phyloP scores from a whole-genome alignment of 2,888 invertebrate species.

The Scrobipalpa costella region DNA sequence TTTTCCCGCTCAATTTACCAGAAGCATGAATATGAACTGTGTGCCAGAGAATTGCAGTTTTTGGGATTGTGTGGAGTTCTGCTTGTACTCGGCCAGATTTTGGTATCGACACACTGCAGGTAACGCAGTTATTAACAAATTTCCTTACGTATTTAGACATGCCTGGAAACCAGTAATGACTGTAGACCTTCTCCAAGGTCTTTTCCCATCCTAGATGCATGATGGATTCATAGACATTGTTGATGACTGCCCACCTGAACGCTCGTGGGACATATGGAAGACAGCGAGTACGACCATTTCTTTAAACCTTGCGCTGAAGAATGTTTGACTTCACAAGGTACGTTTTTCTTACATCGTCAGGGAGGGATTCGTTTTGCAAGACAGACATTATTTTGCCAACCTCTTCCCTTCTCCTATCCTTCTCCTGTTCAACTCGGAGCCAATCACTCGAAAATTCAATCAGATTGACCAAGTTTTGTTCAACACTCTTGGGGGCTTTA shows the following conservation, averaged over 20 bases:
- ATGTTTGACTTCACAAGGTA: slow-evolving; percentile 27
- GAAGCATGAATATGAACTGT: slow-evolving; percentile 45
- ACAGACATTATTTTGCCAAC: neutral
- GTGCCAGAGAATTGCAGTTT: slow-evolving; percentile 39
- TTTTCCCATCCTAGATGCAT: too few species aligned
- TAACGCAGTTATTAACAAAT: slow-evolving; percentile 42
- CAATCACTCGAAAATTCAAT: neutral
- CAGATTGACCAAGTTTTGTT: neutral
- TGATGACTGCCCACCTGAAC: slow-evolving; percentile 38
- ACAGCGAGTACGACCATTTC: slow-evolving; percentile 20
- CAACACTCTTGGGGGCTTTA: neutral
- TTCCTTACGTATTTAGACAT: slow-evolving; percentile 39
- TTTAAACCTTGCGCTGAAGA: slow-evolving; percentile 26
- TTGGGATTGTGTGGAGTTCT: slow-evolving; percentile 43
- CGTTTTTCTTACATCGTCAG: neutral
- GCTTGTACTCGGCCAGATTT: slow-evolving; percentile 39
- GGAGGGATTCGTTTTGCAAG: too few species aligned
- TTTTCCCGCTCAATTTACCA: too few species aligned
- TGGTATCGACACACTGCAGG: slow-evolving; percentile 41
- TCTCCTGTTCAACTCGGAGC: slow-evolving; percentile 9
- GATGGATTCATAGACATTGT: too few species aligned
- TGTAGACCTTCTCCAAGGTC: slow-evolving; percentile 35
- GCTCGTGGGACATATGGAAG: slow-evolving; percentile 34
- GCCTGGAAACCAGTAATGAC: slow-evolving; percentile 39
- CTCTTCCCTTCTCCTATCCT: neutral